These are phyloP conservation scores for Aphelinus certus DNA, from an alignment of 1,140 invertebrate genomes.

Conservation along the genomic window DNA sequence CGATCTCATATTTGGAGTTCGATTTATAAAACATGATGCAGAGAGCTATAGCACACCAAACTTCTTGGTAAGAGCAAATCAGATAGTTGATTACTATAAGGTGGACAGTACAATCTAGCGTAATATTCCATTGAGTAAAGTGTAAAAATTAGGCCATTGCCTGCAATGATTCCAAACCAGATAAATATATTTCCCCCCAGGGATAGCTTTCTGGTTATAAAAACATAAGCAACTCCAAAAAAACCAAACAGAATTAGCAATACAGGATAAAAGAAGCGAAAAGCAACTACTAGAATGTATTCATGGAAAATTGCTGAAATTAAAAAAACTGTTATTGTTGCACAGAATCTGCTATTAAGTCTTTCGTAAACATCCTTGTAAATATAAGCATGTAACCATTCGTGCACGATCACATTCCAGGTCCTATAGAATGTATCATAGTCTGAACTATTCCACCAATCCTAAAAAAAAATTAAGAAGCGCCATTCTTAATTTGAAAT, in stretches of 20 bases:
- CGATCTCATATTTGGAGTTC: too few species aligned
- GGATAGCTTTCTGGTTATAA: constrained; percentile 65
- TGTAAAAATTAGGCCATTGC: constrained; percentile 79
- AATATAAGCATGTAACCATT: constrained; percentile 93
- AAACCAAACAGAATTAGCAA: constrained; percentile 78
- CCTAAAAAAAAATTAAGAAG: constrained; percentile 67
- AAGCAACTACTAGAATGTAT: constrained; percentile 80
- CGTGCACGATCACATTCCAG: constrained; percentile 95
- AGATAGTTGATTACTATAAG: constrained; percentile 57
- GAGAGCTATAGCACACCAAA: constrained; percentile 64
- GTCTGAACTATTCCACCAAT: constrained; percentile 93
- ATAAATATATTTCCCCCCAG: constrained; percentile 80
- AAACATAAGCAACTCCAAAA: constrained; percentile 70
- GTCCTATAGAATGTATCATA: constrained; percentile 87
- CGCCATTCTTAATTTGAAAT: too few species aligned
- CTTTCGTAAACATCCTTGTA: constrained; percentile 84
- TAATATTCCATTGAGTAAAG: constrained; percentile 88
- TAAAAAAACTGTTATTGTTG: constrained; percentile 71
- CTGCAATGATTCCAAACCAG: constrained; percentile 81
- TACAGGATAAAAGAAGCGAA: constrained; percentile 89
- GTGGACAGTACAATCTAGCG: constrained; percentile 81
- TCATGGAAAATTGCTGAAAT: constrained; percentile 84
- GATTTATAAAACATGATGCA: too few species aligned
- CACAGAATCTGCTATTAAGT: constrained; percentile 64
- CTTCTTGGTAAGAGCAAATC: constrained; percentile 69